Conservation (phyloP, 37 sponge, comb jelly and placozoan species). For the Spongilla lacustris region DNA sequence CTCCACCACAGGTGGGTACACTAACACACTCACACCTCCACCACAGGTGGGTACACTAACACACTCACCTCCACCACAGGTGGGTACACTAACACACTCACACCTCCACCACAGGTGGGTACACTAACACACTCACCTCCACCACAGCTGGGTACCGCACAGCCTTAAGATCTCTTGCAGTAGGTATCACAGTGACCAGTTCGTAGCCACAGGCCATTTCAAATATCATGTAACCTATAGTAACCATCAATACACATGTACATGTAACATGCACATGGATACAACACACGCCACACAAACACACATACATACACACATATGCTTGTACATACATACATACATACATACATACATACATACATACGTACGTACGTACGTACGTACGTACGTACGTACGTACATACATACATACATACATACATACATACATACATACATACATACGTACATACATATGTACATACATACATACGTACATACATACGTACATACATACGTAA, state of each 20-base stretch:
- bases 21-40: no score
- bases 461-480: neutral
- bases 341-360: neutral
- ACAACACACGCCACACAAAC: no score
- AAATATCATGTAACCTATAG: slow-evolving; percentile 64
- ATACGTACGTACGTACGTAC: neutral
- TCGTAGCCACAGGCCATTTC: slow-evolving; percentile 71
- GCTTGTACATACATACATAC: neutral
- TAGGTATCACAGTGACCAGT: slow-evolving; percentile 24
- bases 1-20: no score
- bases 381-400: no score
- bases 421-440: neutral
- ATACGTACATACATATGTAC: neutral
- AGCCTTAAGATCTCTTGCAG: slow-evolving; percentile 10
- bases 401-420: neutral
- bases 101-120: no score
- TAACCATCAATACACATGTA: neutral
- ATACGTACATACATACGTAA: neutral
- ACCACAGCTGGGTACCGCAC: neutral
- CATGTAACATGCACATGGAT: no score
- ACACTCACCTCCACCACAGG: no score
- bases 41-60: no score
- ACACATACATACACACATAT: neutral
- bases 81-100: no score
- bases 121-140: slow-evolving; percentile 1